phyloP scores from a whole-genome alignment of 2,888 invertebrate species.

The Antheraea assamensis region DNA sequence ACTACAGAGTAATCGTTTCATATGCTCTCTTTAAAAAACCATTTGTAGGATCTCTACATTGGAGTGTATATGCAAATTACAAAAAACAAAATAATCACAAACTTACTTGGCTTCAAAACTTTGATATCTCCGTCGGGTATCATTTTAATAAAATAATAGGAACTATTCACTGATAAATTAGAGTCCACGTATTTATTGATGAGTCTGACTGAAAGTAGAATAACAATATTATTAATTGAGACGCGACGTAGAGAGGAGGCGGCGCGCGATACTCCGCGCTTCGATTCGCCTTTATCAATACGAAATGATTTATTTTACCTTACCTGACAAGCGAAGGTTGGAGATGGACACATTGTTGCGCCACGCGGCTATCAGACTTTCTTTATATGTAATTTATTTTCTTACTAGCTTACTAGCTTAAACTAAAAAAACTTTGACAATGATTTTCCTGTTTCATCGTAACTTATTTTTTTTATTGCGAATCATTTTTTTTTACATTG shows the following conservation, averaged over 20 bases:
- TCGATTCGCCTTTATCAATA: not conserved
- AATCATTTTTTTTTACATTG: too few species aligned
- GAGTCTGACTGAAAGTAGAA: not conserved
- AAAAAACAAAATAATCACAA: not conserved
- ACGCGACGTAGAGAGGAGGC: not conserved
- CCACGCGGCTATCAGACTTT: not conserved
- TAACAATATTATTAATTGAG: not conserved
- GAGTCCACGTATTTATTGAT: not conserved
- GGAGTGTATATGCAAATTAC: not conserved
- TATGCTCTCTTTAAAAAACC: too few species aligned
- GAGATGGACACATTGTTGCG: not conserved
- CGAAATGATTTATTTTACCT: not conserved
- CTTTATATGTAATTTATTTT: not conserved
- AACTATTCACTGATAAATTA: not conserved
- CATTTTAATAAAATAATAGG: not conserved
- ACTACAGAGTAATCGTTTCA: too few species aligned
- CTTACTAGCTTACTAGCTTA: too few species aligned
- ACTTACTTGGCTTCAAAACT: constrained; percentile 2
- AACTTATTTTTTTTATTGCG: too few species aligned
- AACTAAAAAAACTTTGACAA: too few species aligned
- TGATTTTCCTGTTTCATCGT: not conserved
- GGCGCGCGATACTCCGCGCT: not conserved
- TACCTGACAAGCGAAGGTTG: not conserved
- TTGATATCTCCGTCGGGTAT: not conserved
- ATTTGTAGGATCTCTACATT: too few species aligned